Evolutionary conservation across 1,140 invertebrate species (phyloP).

Genomic region (Papilio polyxenes): DNA sequence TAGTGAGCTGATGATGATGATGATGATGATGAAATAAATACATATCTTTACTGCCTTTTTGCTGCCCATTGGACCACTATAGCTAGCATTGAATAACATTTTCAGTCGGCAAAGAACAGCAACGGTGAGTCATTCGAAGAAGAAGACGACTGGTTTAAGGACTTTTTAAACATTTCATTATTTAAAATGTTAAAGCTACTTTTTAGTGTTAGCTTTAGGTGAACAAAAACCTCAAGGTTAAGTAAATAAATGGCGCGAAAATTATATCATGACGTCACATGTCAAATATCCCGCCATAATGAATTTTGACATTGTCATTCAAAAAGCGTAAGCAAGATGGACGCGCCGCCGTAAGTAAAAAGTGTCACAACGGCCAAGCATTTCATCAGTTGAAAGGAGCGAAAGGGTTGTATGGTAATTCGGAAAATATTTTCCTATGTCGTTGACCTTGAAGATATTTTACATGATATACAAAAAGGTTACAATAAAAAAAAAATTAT

Average conservation of each 20-base stretch:
- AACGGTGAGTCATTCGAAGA: no score
- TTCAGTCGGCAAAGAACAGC: no score
- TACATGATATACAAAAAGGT: background rate
- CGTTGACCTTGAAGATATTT: background rate
- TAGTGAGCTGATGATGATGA: no score
- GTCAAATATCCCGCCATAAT: constrained; percentile 30
- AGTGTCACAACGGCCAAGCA: background rate
- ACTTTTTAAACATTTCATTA: no score
- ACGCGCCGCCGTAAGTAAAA: constrained; percentile 24
- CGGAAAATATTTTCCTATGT: constrained; percentile 22
- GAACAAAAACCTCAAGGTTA: constrained; percentile 1
- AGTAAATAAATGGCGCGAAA: background rate
- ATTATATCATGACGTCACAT: constrained; percentile 17
- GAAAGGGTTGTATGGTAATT: constrained; percentile 33
- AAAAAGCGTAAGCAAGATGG: constrained; percentile 34
- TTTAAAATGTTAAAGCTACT: background rate
- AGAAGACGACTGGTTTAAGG: no score
- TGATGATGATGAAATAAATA: no score
- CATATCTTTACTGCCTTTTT: no score
- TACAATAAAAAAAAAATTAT: background rate
- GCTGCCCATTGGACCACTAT: no score
- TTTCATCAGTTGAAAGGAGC: constrained; percentile 29
- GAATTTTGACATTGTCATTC: constrained; percentile 34
- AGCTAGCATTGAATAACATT: no score
- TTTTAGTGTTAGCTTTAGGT: background rate